Percentiles rank a stretch among this genome's conserved stretches.
These are phyloP conservation scores for Micronisus gabar DNA, from an alignment of 2,113 vertebrate genomes.

Conservation along the genomic window DNA sequence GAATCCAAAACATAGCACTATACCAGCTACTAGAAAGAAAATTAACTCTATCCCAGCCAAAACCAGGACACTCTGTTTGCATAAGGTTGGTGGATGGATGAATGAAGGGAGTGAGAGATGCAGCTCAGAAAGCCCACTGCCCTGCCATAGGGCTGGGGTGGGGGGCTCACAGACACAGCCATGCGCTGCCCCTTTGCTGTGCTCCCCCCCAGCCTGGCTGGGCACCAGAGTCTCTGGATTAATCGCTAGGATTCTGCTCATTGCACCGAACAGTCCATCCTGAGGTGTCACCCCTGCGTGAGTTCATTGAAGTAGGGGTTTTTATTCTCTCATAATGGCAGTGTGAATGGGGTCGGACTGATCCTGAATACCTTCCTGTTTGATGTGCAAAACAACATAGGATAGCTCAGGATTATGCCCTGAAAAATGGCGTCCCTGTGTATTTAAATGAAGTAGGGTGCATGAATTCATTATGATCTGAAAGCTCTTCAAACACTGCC, in stretches of 20 bases:
- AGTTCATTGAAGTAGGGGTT: background rate
- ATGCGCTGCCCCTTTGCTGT: background rate
- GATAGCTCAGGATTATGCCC: background rate
- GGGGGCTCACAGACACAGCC: background rate
- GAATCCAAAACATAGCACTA: too few species aligned
- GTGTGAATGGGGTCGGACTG: background rate
- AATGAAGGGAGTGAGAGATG: background rate
- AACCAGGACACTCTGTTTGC: background rate
- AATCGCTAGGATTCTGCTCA: background rate
- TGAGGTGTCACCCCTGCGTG: background rate
- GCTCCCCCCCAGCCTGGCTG: background rate
- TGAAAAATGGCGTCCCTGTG: accelerated
- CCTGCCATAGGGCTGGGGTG: background rate
- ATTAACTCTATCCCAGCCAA: too few species aligned
- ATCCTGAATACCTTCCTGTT: background rate
- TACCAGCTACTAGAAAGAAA: too few species aligned
- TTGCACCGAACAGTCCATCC: background rate
- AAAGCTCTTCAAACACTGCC: background rate
- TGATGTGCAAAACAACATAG: background rate
- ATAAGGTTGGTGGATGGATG: background rate
- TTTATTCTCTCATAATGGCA: background rate
- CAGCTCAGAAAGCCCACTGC: background rate
- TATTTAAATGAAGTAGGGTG: slow-evolving; percentile 4
- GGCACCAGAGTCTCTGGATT: background rate
- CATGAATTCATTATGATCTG: background rate